Base-by-base conservation (phyloP, 1,140 invertebrate species). In the Arctopsyche grandis region DNA sequence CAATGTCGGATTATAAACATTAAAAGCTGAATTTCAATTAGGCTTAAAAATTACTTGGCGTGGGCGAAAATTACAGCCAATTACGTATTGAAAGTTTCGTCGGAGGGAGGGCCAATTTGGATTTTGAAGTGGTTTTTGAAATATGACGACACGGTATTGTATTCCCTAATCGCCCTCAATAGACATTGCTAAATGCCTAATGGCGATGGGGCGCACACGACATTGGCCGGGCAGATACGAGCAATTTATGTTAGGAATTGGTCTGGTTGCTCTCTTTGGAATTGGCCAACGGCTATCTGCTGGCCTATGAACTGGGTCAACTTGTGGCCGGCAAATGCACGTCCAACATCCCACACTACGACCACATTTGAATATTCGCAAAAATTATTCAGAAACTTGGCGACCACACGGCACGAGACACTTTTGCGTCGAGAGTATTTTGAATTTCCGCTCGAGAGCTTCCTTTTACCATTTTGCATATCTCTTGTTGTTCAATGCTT, bases 231-330 rank as follows among this genome's bases (percentile, higher is more conserved):
- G 22, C 63, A 26, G 63, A 66, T 66, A 66, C 24, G 63, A 22
- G 24, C 63, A 29, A 66, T 66, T 66, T 66, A 66, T 66, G 63
- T 24, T 26, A 9, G 24, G 24, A 66, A 66, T 66, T n/a, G 63
- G 63, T 9, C 21, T 29, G 58, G 58, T 60, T 52, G 48, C 16
- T 14, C 63, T 66, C 63, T 66, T 66, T 26, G 5, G 24, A 26
- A 66, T 66, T 66, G 63, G 63, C 63, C 63, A 66, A 5, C 21
- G 63, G 22, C 63, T 66, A 66, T 26, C 21, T 26, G 21, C 63
- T 60, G 48, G 16, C 48, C 48, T 14, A 14, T 52, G 63, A 66
- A 66, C 24, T 66, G 63, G 63, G 63, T 66, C 63, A 66, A 26
- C 21, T 29, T 10, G 10, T 24, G 63, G 63, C 63, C 21, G 9